Conservation (phyloP, 2,113 vertebrate species). For the Hemibagrus wyckioides region DNA sequence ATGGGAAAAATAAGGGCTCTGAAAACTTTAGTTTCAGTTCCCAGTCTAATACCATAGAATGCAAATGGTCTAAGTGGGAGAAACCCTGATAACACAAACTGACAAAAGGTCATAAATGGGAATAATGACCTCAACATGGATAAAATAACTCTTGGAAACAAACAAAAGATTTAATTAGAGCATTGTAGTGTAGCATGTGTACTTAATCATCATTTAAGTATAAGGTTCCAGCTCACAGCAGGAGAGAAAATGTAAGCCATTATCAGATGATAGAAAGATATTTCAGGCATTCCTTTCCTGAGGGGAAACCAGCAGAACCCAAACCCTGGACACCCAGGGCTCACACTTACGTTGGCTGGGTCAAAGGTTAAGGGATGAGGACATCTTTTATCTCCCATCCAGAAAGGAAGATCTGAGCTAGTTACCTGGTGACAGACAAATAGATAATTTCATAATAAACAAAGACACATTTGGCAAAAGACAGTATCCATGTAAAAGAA, state of each 20-base stretch:
- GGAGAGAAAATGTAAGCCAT: slow-evolving; percentile 38
- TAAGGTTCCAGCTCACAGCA: slow-evolving; percentile 53
- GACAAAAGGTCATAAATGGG: slow-evolving; percentile 31
- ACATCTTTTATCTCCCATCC: slow-evolving; percentile 78
- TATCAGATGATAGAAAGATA: slow-evolving; percentile 53
- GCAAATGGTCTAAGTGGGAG: slow-evolving; percentile 2
- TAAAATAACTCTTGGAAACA: neutral
- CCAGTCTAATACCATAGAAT: slow-evolving; percentile 21
- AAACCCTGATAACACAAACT: slow-evolving; percentile 34
- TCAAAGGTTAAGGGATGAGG: slow-evolving; percentile 79
- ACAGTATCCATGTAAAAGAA: neutral
- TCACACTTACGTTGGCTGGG: slow-evolving; percentile 71
- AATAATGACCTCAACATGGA: slow-evolving; percentile 1
- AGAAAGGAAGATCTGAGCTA: slow-evolving; percentile 75
- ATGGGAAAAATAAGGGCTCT: neutral
- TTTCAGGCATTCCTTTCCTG: slow-evolving; percentile 45
- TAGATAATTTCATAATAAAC: neutral
- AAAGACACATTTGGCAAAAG: neutral
- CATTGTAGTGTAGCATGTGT: slow-evolving; percentile 14
- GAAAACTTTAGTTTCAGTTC: slow-evolving; percentile 22
- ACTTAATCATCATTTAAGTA: slow-evolving; percentile 49
- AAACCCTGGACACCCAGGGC: neutral
- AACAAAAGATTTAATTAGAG: neutral
- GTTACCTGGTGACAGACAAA: slow-evolving; percentile 66
- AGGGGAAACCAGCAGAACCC: slow-evolving; percentile 16